These are phyloP conservation scores for Carpatolechia fugitivella DNA, from an alignment of 2,888 invertebrate species.

Conservation along the genomic window DNA sequence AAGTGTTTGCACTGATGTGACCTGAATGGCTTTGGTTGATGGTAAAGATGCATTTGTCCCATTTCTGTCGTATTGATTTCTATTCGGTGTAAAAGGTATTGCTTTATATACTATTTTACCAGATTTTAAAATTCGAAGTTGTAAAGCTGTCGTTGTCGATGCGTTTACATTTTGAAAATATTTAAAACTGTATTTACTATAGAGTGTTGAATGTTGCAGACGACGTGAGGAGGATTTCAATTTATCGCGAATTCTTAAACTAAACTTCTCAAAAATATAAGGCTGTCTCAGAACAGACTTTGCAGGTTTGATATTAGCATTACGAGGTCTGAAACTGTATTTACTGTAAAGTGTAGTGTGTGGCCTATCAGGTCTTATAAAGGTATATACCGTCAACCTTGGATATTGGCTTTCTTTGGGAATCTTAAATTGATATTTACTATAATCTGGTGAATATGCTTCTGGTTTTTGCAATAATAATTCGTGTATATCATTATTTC, in stretches of 20 bases:
- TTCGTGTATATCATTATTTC: too few species aligned
- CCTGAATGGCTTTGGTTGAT: too few species aligned
- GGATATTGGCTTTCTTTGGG: too few species aligned
- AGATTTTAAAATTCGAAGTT: neutral
- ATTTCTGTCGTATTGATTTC: too few species aligned
- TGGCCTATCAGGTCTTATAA: too few species aligned
- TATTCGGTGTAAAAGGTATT: too few species aligned
- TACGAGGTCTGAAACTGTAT: neutral
- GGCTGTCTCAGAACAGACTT: neutral
- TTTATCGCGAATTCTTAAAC: neutral
- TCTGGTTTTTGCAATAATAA: too few species aligned
- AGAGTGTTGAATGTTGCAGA: neutral
- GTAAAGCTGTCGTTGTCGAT: neutral
- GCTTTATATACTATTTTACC: neutral
- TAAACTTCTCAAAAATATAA: neutral
- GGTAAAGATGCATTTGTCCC: too few species aligned
- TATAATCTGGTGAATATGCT: too few species aligned
- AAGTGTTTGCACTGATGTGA: too few species aligned
- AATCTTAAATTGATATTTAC: too few species aligned
- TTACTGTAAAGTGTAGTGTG: neutral
- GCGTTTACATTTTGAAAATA: neutral
- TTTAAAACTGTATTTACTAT: neutral
- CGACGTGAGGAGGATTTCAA: neutral
- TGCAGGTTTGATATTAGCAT: neutral
- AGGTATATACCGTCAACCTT: too few species aligned